Evolutionary conservation across 2,113 vertebrate species (phyloP).

Genomic region (Rousettus leschenaultii): DNA sequence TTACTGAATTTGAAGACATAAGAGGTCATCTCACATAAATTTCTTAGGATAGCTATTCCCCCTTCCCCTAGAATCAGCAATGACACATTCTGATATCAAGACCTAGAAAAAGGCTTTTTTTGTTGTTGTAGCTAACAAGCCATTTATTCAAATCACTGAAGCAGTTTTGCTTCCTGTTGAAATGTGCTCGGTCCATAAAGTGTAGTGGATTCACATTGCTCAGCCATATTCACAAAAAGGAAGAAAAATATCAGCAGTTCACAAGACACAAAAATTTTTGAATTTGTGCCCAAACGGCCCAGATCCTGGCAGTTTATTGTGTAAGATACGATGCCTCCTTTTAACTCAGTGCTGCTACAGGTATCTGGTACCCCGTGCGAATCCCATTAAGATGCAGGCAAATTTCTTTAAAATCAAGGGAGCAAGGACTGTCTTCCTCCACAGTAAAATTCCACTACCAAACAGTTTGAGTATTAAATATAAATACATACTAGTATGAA

Average conservation of each 20-base stretch:
- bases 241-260: background rate
- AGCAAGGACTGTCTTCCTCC: background rate
- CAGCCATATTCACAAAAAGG: background rate
- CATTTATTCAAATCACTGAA: background rate
- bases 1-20: background rate
- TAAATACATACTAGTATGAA: background rate
- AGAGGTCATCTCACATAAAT: background rate
- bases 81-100: background rate
- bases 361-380: background rate
- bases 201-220: background rate
- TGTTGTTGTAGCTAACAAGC: background rate
- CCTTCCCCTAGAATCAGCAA: background rate
- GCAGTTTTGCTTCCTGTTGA: slow-evolving; percentile 22
- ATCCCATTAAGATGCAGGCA: background rate
- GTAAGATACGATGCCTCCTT: background rate
- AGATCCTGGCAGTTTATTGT: background rate
- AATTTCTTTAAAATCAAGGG: background rate
- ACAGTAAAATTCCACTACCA: background rate
- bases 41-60: background rate
- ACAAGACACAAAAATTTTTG: background rate
- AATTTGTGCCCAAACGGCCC: background rate
- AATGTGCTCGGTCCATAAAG: background rate
- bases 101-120: background rate
- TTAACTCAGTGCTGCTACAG: background rate
- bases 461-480: background rate